phyloP scores from a whole-genome alignment of 2,797 vertebrate genomes.

The Cephalopachus bancanus region DNA sequence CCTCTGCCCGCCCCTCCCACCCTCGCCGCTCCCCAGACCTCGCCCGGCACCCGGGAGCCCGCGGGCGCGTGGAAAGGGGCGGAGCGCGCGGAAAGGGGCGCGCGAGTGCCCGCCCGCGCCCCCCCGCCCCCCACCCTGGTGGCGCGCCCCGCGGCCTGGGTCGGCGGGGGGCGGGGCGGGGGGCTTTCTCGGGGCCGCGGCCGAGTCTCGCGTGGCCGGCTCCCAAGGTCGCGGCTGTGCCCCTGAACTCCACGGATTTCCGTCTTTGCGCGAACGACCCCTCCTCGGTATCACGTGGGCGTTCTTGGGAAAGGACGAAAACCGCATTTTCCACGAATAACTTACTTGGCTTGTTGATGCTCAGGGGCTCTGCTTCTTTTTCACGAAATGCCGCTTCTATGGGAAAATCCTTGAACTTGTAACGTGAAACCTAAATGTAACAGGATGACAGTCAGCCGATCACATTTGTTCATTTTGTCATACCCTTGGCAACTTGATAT shows the following conservation, averaged over 20 bases:
- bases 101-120: too few relatives aligned
- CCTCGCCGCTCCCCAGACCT: too few relatives aligned
- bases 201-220: too few relatives aligned
- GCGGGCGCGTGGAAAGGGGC: too few relatives aligned
- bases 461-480: not conserved
- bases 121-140: too few relatives aligned
- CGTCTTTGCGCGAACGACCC: not conserved
- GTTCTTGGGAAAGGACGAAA: not conserved
- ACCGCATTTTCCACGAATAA: not conserved
- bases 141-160: too few relatives aligned
- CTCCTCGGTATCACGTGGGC: not conserved
- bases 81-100: too few relatives aligned
- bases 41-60: too few relatives aligned
- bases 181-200: too few relatives aligned
- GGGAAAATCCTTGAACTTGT: not conserved
- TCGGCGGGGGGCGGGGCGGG: too few relatives aligned
- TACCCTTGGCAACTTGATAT: not conserved
- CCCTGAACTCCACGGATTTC: not conserved
- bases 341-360: not conserved
- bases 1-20: too few relatives aligned
- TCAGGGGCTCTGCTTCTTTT: not conserved
- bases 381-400: not conserved
- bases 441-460: not conserved
- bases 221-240: not conserved
- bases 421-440: not conserved